Conservation (phyloP, 2,888 invertebrate genomes). For the Neoaliturus tenellus region DNA sequence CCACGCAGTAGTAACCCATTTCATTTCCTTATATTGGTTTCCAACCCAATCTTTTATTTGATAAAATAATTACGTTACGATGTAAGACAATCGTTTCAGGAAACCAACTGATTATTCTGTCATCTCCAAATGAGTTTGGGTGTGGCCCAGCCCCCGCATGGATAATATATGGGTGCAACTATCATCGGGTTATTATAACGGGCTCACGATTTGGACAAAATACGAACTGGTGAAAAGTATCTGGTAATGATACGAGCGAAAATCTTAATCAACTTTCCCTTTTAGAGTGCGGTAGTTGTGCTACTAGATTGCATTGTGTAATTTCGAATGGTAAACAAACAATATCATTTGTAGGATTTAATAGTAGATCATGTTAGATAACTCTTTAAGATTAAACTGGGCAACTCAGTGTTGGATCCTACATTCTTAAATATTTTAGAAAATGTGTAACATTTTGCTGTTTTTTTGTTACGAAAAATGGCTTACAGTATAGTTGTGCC, state of each 20-base stretch:
- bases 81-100: constrained; percentile 5
- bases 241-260: neutral
- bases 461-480: no score
- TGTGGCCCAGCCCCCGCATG: neutral
- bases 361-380: neutral
- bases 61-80: constrained; percentile 1
- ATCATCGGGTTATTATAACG: constrained; percentile 6
- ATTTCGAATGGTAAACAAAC: neutral
- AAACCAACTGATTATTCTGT: constrained; percentile 19
- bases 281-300: neutral
- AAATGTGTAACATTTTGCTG: no score
- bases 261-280: constrained; percentile 28
- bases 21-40: constrained; percentile 12
- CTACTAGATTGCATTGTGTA: constrained; percentile 16
- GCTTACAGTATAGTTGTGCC: no score
- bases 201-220: neutral
- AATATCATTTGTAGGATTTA: neutral
- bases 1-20: neutral
- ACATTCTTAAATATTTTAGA: no score
- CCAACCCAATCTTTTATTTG: constrained; percentile 22
- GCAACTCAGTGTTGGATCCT: no score
- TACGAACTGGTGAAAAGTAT: constrained; percentile 14
- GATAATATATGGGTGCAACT: neutral
- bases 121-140: neutral
- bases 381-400: neutral